Conservation (phyloP, 92 coral and sea anemone genomes). For the Epizoanthus fatuus region DNA sequence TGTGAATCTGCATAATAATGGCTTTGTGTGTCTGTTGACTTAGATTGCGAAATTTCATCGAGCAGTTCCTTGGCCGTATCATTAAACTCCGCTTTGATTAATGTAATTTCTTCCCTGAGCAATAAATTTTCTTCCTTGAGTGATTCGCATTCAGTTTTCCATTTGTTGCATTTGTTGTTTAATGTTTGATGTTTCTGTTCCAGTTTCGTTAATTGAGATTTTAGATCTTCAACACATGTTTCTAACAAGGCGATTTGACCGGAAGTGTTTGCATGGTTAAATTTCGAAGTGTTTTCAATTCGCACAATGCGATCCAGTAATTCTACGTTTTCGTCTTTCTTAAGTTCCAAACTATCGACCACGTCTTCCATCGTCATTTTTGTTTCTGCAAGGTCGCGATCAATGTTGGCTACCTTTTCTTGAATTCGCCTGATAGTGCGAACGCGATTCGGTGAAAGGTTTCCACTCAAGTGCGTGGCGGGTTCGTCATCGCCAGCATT, state of each 20-base stretch:
- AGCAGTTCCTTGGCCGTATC: too few species aligned
- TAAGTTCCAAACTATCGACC: too few species aligned
- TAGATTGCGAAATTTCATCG: too few species aligned
- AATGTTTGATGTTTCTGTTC: slow-evolving; percentile 18
- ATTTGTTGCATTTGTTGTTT: slow-evolving; percentile 29
- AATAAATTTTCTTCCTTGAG: slow-evolving; percentile 20
- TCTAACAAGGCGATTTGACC: too few species aligned
- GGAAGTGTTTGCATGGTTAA: background rate
- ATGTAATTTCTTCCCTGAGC: slow-evolving; percentile 3
- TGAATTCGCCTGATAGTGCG: slow-evolving; percentile 6
- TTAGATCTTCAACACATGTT: too few species aligned
- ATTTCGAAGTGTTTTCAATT: slow-evolving; percentile 7
- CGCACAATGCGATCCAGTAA: slow-evolving; percentile 13
- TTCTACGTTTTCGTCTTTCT: too few species aligned
- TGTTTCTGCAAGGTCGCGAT: background rate
- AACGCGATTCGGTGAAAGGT: slow-evolving; percentile 8
- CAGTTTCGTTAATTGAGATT: background rate
- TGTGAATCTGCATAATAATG: too few species aligned
- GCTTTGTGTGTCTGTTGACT: too few species aligned
- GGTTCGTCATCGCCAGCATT: background rate
- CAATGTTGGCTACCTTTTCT: background rate
- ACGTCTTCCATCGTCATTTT: too few species aligned
- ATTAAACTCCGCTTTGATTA: too few species aligned
- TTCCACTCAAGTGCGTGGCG: background rate
- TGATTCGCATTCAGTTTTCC: slow-evolving; percentile 16